Percentiles rank a stretch among this genome's conserved stretches.
phyloP scores from a whole-genome alignment of 2,113 vertebrate species.

The Lasiurus borealis region DNA sequence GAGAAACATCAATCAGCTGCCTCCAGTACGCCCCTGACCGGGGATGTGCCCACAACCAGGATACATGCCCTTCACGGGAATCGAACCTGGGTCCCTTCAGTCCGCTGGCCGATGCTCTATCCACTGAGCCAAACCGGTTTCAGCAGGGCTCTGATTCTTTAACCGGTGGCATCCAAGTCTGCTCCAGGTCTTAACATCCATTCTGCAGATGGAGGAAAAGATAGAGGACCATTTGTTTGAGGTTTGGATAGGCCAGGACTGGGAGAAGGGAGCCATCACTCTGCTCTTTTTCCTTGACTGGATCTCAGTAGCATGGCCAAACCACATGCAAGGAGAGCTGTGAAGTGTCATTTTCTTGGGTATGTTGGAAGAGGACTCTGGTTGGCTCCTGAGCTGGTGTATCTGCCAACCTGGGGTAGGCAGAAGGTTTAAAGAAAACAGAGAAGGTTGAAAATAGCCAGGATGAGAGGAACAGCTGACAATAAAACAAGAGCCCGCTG shows the following conservation, averaged over 20 bases:
- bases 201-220: neutral
- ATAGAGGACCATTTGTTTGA: neutral
- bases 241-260: neutral
- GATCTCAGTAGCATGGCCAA: neutral
- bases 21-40: too few relatives aligned
- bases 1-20: too few relatives aligned
- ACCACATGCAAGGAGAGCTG: too few relatives aligned
- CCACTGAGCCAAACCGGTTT: too few relatives aligned
- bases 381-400: neutral
- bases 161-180: neutral
- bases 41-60: too few relatives aligned
- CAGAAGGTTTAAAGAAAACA: neutral
- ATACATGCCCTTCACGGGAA: too few relatives aligned
- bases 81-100: too few relatives aligned
- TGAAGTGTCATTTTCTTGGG: neutral
- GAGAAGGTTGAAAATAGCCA: conserved; percentile 37
- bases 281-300: neutral
- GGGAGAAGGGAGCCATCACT: too few relatives aligned
- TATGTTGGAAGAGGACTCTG: neutral
- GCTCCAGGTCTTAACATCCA: neutral
- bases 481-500: neutral
- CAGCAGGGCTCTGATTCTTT: neutral
- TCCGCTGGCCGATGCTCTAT: too few relatives aligned
- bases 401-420: neutral
- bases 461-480: neutral